These are phyloP conservation scores for Cyrtonyx montezumae DNA, from an alignment of 2,113 vertebrate genomes.

Conservation along the genomic window DNA sequence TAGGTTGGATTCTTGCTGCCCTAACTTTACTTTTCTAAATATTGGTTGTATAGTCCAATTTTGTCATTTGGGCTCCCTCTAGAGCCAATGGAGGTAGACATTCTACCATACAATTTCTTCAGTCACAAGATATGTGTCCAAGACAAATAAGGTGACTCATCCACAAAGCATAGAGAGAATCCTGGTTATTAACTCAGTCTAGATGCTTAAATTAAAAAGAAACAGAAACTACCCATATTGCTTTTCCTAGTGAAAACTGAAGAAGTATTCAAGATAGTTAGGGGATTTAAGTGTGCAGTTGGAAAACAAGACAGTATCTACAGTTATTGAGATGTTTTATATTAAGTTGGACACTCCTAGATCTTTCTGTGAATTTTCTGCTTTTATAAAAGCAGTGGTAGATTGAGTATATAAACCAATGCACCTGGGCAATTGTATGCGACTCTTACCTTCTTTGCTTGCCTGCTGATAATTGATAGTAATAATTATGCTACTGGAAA, in stretches of 20 bases:
- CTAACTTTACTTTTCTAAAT: background rate
- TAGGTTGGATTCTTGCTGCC: background rate
- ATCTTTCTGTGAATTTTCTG: background rate
- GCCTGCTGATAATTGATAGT: background rate
- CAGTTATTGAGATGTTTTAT: background rate
- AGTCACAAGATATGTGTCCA: background rate
- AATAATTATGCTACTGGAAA: background rate
- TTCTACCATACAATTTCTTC: background rate
- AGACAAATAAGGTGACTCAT: background rate
- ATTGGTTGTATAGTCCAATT: background rate
- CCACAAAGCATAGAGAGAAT: background rate
- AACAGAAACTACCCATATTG: background rate
- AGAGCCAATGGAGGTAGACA: constrained; percentile 44
- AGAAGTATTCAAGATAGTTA: background rate
- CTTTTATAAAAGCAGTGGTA: background rate
- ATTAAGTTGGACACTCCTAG: background rate
- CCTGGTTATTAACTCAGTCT: background rate
- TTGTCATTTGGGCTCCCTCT: constrained; percentile 71
- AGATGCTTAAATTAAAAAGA: background rate
- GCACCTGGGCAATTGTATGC: background rate
- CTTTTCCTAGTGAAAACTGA: background rate
- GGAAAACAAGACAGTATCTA: background rate
- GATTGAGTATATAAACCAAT: background rate
- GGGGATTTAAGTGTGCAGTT: background rate
- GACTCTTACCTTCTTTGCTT: background rate